These are phyloP conservation scores for Caenorhabditis virilis DNA, from an alignment of 2,888 invertebrate species.

Conservation along the genomic window DNA sequence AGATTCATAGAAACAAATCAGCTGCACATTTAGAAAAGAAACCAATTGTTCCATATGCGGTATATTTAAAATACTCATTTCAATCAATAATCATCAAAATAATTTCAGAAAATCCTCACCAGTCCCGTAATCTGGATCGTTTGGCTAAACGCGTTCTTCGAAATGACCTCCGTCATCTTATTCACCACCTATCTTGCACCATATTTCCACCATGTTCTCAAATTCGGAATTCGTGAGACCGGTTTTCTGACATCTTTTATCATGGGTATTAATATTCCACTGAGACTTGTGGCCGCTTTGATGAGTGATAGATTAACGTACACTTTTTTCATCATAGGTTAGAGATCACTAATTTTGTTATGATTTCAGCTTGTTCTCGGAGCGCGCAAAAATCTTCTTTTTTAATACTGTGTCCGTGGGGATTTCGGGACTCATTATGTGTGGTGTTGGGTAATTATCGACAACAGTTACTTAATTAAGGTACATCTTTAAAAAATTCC, in stretches of 20 bases:
- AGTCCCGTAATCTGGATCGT: constrained; percentile 45
- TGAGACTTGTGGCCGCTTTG: constrained; percentile 47
- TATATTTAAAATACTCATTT: constrained; percentile 4
- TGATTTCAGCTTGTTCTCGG: constrained; percentile 23
- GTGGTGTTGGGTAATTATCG: constrained; percentile 20
- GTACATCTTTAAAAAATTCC: no score
- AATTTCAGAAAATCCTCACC: constrained; percentile 41
- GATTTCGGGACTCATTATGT: constrained; percentile 15
- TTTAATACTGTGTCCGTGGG: constrained; percentile 33
- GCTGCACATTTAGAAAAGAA: constrained; percentile 48
- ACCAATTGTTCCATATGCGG: constrained; percentile 42
- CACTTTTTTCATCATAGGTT: background rate
- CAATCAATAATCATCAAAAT: background rate
- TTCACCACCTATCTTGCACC: constrained; percentile 52
- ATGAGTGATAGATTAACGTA: constrained; percentile 49
- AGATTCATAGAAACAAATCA: constrained; percentile 46
- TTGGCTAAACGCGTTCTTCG: constrained; percentile 58
- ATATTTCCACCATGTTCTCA: constrained; percentile 51
- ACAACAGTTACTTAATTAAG: constrained; percentile 6
- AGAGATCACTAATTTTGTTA: background rate
- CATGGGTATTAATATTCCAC: constrained; percentile 48
- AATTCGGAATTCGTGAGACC: constrained; percentile 26
- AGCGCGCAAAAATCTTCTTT: constrained; percentile 14
- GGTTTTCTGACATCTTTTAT: constrained; percentile 30
- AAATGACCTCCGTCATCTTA: constrained; percentile 49